Evolutionary conservation across 1,140 invertebrate genomes (phyloP), one percentile per base, ranked within the genome.

Genomic region (Trichonephila inaurata): DNA sequence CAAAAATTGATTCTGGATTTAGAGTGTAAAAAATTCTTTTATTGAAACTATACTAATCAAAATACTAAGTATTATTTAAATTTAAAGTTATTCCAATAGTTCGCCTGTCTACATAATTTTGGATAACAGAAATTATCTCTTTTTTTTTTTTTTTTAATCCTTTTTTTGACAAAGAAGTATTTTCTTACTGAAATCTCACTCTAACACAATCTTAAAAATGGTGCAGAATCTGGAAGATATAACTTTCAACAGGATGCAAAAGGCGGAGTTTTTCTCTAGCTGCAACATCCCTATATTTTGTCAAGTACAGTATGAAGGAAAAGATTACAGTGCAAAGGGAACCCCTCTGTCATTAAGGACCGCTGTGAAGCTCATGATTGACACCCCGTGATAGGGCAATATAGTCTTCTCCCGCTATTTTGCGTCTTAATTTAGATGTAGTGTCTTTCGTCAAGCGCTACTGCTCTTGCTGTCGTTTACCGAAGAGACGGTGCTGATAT

Each of bases 281-380:
- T 64, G 62, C 62, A 19, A 64, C 62, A 64, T 16, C 62, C 16
- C 51, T 51, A 51, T 51, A 51, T 51, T 51, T 51, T 69, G n/a
- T 24, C 72, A 77, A 6, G 16, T 33, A 28, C 4, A 77, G 7
- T 77, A 40, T 12, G 72, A 40, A 77, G 33, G 33, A 21, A 77
- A 28, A 77, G 72, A 77, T 77, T 77, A 77, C 14, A 14, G 28
- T 19, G 72, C 12, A 77, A 77, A 77, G 14, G 72, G 72, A 77
- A 19, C 33, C 33, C 72, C 72, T 77, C 72, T 77, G 72, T 77
- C 72, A 77, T 77, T 77, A 77, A 77, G 72, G 16, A 33, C 72
- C 33, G 72, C 72, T 33, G 5, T 33, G 16, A 18, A 1, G 10
- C 72, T 40, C 72, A 40, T 77, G 72, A 77, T 4, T 77, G 72